These are phyloP conservation scores for Chloroceryle inda DNA, from an alignment of 2,797 vertebrate species.

Conservation along the genomic window DNA sequence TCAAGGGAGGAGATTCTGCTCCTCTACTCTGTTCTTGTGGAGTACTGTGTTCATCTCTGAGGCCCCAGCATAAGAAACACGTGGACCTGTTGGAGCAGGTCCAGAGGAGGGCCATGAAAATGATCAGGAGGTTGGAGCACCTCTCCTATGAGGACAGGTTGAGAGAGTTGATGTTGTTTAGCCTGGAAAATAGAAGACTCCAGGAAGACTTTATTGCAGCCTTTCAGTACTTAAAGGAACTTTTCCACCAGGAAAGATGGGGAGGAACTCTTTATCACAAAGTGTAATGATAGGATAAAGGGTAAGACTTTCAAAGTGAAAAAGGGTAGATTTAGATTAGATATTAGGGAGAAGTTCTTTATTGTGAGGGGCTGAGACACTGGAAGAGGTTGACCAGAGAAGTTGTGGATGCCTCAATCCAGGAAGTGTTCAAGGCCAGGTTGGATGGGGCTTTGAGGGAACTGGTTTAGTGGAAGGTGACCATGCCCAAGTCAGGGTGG, in stretches of 20 bases:
- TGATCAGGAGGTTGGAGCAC: not conserved
- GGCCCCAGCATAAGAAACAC: not conserved
- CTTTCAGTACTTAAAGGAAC: not conserved
- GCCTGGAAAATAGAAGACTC: not conserved
- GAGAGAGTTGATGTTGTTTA: not conserved
- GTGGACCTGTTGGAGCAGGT: not conserved
- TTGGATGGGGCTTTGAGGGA: not conserved
- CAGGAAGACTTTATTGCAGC: not conserved
- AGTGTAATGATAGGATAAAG: not conserved
- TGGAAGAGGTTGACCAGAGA: not conserved
- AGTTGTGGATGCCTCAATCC: not conserved
- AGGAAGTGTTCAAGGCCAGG: not conserved
- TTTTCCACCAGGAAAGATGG: not conserved
- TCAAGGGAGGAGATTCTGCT: not conserved
- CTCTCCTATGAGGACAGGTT: not conserved
- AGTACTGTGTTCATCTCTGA: not conserved
- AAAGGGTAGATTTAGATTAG: not conserved
- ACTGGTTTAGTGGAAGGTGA: not conserved
- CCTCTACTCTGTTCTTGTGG: not conserved
- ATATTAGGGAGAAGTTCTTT: not conserved
- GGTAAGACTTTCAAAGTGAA: not conserved
- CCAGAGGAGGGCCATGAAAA: not conserved
- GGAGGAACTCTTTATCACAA: not conserved
- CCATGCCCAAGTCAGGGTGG: not conserved
- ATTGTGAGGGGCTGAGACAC: not conserved